These are phyloP conservation scores for Hyperoplus immaculatus DNA, from an alignment of 2,797 vertebrate genomes.

Conservation along the genomic window DNA sequence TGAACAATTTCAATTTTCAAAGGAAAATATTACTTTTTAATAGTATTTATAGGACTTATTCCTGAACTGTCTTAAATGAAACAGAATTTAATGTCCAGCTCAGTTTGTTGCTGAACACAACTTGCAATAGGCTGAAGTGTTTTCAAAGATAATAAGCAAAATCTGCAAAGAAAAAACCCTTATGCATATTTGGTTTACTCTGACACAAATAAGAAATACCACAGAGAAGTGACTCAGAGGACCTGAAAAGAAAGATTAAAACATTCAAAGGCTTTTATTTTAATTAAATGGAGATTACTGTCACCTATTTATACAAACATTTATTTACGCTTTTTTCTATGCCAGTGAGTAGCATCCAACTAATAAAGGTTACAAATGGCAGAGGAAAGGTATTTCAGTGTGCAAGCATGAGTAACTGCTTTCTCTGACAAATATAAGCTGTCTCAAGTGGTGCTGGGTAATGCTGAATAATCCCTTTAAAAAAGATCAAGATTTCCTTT, in stretches of 20 bases:
- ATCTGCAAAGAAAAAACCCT: not conserved
- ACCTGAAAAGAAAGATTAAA: constrained; percentile 1
- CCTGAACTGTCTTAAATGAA: not conserved
- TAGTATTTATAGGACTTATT: not conserved
- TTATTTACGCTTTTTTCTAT: too few species aligned
- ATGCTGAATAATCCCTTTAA: not conserved
- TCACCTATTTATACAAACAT: not conserved
- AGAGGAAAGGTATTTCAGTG: not conserved
- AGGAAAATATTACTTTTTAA: too few species aligned
- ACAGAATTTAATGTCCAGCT: not conserved
- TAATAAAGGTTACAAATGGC: not conserved
- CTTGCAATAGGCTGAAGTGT: not conserved
- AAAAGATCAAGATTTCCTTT: too few species aligned
- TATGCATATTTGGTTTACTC: constrained; percentile 20
- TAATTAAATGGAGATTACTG: constrained; percentile 6
- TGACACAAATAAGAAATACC: constrained; percentile 13
- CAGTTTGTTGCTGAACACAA: constrained; percentile 26
- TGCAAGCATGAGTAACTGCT: not conserved
- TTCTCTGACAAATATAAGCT: not conserved
- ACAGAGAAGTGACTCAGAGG: constrained; percentile 5
- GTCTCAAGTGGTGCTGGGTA: not conserved
- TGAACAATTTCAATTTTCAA: not conserved
- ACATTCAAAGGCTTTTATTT: constrained; percentile 2
- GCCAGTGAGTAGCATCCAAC: not conserved
- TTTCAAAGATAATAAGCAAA: constrained; percentile 30